phyloP scores from a whole-genome alignment of 2,888 invertebrate genomes.

The Sinodicranocentrus sp. region DNA sequence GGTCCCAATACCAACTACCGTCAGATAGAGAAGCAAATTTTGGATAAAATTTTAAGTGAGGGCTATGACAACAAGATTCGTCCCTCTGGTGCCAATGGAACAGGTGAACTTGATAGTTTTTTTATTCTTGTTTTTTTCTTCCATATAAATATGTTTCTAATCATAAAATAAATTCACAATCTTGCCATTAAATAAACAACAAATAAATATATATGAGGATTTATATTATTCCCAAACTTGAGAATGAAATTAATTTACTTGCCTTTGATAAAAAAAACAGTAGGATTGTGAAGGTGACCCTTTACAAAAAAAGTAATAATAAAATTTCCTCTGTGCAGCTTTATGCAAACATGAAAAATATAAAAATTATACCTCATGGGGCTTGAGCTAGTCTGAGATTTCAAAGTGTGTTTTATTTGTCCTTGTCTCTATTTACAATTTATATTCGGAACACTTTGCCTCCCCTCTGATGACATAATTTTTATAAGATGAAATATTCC shows the following conservation, averaged over 20 bases:
- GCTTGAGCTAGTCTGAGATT: too few species aligned
- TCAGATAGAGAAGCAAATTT: conserved; percentile 95
- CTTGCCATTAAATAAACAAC: not conserved
- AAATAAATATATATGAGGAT: too few species aligned
- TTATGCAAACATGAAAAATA: too few species aligned
- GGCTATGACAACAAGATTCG: conserved; percentile 96
- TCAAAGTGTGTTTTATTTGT: too few species aligned
- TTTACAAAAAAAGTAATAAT: too few species aligned
- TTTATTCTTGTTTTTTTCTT: conserved; percentile 2
- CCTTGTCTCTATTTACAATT: too few species aligned
- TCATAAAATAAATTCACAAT: not conserved
- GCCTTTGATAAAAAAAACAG: not conserved
- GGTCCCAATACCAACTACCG: conserved; percentile 90
- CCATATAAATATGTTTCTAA: not conserved
- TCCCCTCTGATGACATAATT: too few species aligned
- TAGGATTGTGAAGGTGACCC: too few species aligned
- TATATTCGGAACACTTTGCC: too few species aligned
- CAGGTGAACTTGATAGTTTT: conserved; percentile 86
- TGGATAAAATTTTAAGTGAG: conserved; percentile 92
- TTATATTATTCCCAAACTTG: not conserved
- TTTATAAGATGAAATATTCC: too few species aligned
- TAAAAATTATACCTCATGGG: too few species aligned
- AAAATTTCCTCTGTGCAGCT: too few species aligned
- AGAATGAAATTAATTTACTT: not conserved
- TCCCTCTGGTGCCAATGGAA: conserved; percentile 95